Evolutionary conservation across 2,888 invertebrate genomes (phyloP).

Genomic region (Harpagoxenus sublaevis): DNA sequence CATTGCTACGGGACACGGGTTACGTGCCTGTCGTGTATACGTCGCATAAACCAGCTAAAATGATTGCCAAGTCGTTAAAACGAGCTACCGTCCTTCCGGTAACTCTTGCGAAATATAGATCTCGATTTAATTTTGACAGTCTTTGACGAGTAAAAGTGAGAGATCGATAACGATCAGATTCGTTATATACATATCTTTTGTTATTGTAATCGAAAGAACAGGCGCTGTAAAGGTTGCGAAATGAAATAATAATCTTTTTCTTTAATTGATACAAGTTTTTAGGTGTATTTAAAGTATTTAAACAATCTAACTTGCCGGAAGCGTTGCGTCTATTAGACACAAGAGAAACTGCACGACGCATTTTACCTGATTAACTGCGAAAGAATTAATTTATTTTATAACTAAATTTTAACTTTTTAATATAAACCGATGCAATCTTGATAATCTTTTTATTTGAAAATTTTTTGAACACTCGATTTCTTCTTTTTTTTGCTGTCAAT

Average conservation of each 20-base stretch:
- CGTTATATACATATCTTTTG: background rate
- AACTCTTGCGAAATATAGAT: conserved; percentile 40
- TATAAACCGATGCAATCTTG: background rate
- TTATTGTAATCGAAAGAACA: background rate
- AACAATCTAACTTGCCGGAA: background rate
- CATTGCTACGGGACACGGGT: background rate
- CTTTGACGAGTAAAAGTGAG: background rate
- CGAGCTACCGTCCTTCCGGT: conserved; percentile 23
- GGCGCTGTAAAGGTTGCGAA: background rate
- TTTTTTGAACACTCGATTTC: background rate
- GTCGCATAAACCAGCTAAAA: conserved; percentile 43
- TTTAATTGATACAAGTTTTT: background rate
- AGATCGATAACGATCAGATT: background rate
- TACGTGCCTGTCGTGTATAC: conserved; percentile 23
- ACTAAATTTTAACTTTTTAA: conserved; percentile 9
- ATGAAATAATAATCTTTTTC: background rate
- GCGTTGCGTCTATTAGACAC: background rate
- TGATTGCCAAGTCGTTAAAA: background rate
- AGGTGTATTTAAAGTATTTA: background rate
- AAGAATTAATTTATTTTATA: background rate
- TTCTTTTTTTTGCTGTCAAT: background rate
- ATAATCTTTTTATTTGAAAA: background rate
- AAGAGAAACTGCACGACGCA: background rate
- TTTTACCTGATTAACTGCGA: background rate
- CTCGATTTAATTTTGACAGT: conserved; percentile 1